Evolutionary conservation across 2,113 vertebrate species (phyloP), one percentile per base, ranked within the genome.

Genomic region (Cyprinodon variegatus): DNA sequence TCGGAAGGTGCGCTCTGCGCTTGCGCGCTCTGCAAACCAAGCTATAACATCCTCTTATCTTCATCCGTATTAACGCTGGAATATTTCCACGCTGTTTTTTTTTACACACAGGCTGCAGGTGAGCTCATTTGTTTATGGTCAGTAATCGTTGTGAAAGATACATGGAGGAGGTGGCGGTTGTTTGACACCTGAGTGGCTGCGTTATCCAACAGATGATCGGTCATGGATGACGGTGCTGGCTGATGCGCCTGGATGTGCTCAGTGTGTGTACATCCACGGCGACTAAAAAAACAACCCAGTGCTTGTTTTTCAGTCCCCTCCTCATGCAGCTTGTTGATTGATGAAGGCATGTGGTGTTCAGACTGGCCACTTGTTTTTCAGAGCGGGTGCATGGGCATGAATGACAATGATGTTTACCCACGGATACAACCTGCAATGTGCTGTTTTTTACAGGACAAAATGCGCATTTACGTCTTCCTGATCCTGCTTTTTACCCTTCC

Each of bases 21-120:
- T 85, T 90, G 89, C 90, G 87, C 77, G 62, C 29, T 79, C 61
- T 67, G 78, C 76, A 68, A 65, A 83, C 80, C 72, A 78, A 79
- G 40, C 64, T 65, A 64, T 70, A 29, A 59, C 72, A 70, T 82
- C 62, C 71, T 65, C 48, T 81, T 61, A 57, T 72, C 36, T n/a
- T 36, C 60, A 14, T 39, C 50, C 48, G 59, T 48, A 38, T 2
- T 65, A 72, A 72, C 74, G 20, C 10, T 29, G 59, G 65, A 6
- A 40, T 39, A 36, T 50, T 74, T 68, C 57, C 57, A 40, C 61
- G 5, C 57, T 40, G 74, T 65, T 65, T 4, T 46, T 7, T 2
- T n/a, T 43, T 45, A 1, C 46, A 43, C 41, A 3, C 73, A 48
- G 48, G 14, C 64, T 46, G 41, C 87, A 84, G 89, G 91, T 92